phyloP scores from a whole-genome alignment of 2,113 vertebrate genomes.

The Etheostoma spectabile region DNA sequence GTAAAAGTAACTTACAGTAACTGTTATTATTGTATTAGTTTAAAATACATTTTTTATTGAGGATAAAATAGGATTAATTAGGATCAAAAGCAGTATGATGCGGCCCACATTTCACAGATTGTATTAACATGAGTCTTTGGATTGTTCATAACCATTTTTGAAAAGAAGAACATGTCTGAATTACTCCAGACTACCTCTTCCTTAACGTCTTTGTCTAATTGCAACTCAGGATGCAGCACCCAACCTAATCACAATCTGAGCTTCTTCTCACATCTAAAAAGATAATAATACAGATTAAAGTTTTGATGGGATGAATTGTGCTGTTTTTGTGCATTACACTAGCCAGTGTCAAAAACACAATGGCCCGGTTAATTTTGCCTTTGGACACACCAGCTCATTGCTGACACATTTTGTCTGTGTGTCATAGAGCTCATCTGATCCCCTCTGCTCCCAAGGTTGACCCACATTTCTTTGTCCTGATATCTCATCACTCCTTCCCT shows the following conservation, averaged over 20 bases:
- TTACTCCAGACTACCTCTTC: neutral
- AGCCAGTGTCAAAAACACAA: conserved; percentile 9
- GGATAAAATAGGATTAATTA: neutral
- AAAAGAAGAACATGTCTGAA: neutral
- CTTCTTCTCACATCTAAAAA: neutral
- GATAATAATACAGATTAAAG: neutral
- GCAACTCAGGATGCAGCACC: neutral
- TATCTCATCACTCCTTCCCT: conserved; percentile 61
- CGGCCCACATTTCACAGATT: conserved; percentile 3
- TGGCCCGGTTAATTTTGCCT: conserved; percentile 21
- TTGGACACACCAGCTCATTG: conserved; percentile 35
- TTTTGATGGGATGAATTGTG: neutral
- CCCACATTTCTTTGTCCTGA: conserved; percentile 72
- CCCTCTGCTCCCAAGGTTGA: conserved; percentile 59
- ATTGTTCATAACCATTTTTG: neutral
- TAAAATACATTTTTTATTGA: neutral
- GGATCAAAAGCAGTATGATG: neutral
- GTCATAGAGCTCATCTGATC: conserved; percentile 64
- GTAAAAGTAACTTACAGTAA: neutral
- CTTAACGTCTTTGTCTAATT: conserved; percentile 13
- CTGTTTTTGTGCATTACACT: conserved; percentile 1
- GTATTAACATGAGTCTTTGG: neutral
- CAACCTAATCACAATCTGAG: neutral
- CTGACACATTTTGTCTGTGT: conserved; percentile 51
- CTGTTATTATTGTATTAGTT: neutral